A percentile compares a stretch with the other conserved stretches of the same genome.
Evolutionary conservation across 1,140 invertebrate species (phyloP).

Genomic region (Zelostemma sp.): DNA sequence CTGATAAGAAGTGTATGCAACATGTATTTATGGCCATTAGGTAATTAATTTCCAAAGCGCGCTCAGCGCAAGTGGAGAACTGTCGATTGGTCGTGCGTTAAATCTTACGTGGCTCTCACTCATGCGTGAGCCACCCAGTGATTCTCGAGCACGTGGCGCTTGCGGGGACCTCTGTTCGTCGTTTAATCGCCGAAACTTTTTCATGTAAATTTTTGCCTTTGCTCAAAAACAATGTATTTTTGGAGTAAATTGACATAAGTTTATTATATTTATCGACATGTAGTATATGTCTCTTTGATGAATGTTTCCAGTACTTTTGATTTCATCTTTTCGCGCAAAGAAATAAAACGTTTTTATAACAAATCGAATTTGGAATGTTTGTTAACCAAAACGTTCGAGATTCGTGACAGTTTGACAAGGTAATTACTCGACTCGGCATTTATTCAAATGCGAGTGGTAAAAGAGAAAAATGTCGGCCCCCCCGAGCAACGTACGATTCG

Average conservation of each 20-base stretch:
- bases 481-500: conserved; percentile 25
- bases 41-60: neutral
- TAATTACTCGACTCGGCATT: conserved; percentile 27
- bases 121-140: neutral
- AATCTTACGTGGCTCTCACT: conserved; percentile 29
- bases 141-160: conserved; percentile 5
- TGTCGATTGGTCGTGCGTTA: conserved; percentile 33
- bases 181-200: no score
- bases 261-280: no score
- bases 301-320: neutral
- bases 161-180: no score
- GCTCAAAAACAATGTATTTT: neutral
- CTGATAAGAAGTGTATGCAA: neutral
- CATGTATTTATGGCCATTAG: neutral
- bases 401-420: conserved; percentile 7
- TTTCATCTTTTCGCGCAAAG: no score
- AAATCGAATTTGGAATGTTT: no score
- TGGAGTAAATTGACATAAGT: no score
- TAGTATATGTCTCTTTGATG: no score
- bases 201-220: conserved; percentile 4
- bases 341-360: no score
- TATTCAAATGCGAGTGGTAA: conserved; percentile 23
- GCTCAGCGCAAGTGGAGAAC: conserved; percentile 7
- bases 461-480: conserved; percentile 32
- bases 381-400: neutral